Conservation (phyloP, 2,888 invertebrate genomes). For the Pteria penguin region DNA sequence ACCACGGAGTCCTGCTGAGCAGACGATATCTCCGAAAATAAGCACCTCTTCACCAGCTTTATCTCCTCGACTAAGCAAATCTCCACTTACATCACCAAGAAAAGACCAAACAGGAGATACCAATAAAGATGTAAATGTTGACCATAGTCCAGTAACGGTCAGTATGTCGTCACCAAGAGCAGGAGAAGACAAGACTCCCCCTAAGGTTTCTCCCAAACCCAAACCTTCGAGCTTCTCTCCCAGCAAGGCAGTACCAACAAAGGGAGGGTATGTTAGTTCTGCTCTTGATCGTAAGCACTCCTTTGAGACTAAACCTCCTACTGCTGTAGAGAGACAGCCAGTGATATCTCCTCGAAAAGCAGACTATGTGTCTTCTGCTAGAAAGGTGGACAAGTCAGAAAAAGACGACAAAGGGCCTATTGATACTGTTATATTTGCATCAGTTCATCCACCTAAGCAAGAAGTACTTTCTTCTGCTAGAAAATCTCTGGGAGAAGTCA, state of each 20-base stretch:
- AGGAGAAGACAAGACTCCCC: conserved; percentile 44
- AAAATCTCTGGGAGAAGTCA: conserved; percentile 7
- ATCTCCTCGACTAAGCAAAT: conserved; percentile 19
- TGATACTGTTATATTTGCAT: conserved; percentile 59
- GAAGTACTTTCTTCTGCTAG: conserved; percentile 27
- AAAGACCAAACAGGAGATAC: neutral
- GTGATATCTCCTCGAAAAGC: conserved; percentile 7
- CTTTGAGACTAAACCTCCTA: conserved; percentile 7
- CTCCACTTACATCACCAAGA: conserved; percentile 25
- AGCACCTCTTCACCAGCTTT: conserved; percentile 4
- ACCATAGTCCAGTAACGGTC: conserved; percentile 1
- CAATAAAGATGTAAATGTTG: conserved; percentile 3
- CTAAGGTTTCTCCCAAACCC: conserved; percentile 66
- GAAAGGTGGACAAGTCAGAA: conserved; percentile 24
- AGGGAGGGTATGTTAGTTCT: conserved; percentile 40
- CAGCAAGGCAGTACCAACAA: neutral
- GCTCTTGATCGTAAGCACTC: conserved; percentile 22
- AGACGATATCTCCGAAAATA: conserved; percentile 27
- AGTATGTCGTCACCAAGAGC: neutral
- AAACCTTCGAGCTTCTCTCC: conserved; percentile 17
- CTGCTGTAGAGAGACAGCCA: conserved; percentile 7
- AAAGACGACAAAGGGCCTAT: conserved; percentile 47
- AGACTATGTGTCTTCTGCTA: conserved; percentile 37
- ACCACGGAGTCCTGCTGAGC: conserved; percentile 33
- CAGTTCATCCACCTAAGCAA: conserved; percentile 44